Conservation (phyloP, 2,888 invertebrate genomes). For the Dorcus hopei region DNA sequence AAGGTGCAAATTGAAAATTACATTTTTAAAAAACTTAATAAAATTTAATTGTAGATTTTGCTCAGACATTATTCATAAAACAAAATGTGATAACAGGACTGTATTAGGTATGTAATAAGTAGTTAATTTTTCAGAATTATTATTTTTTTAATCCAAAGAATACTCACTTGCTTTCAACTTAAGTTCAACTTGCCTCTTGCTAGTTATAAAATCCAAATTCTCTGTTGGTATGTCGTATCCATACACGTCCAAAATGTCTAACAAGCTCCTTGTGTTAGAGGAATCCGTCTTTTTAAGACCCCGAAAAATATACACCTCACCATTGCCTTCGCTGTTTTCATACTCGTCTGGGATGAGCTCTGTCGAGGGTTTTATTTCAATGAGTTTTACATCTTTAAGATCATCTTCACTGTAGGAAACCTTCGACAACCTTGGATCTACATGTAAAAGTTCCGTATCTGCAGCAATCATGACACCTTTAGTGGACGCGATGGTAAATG, state of each 20-base stretch:
- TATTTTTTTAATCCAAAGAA: neutral
- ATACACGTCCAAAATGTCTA: conserved; percentile 20
- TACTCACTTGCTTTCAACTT: conserved; percentile 29
- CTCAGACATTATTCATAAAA: too few relatives aligned
- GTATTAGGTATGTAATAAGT: too few relatives aligned
- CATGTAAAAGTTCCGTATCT: too few relatives aligned
- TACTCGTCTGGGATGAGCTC: conserved; percentile 45
- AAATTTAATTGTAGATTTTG: too few relatives aligned
- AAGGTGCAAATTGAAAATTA: too few relatives aligned
- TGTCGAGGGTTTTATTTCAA: conserved; percentile 38
- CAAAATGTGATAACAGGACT: too few relatives aligned
- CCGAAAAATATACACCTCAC: conserved; percentile 25
- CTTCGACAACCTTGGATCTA: neutral
- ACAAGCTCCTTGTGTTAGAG: conserved; percentile 21
- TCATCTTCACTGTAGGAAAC: neutral
- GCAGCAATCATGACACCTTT: neutral
- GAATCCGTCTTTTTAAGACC: conserved; percentile 15
- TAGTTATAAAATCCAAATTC: conserved; percentile 23
- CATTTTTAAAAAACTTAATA: too few relatives aligned
- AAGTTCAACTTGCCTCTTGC: conserved; percentile 17
- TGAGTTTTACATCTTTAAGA: conserved; percentile 3
- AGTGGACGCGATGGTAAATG: too few relatives aligned
- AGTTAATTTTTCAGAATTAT: too few relatives aligned
- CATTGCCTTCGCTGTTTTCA: conserved; percentile 25
- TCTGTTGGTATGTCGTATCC: conserved; percentile 23